Conservation (phyloP, 2,888 invertebrate genomes). For the Pachymerium ferrugineum region DNA sequence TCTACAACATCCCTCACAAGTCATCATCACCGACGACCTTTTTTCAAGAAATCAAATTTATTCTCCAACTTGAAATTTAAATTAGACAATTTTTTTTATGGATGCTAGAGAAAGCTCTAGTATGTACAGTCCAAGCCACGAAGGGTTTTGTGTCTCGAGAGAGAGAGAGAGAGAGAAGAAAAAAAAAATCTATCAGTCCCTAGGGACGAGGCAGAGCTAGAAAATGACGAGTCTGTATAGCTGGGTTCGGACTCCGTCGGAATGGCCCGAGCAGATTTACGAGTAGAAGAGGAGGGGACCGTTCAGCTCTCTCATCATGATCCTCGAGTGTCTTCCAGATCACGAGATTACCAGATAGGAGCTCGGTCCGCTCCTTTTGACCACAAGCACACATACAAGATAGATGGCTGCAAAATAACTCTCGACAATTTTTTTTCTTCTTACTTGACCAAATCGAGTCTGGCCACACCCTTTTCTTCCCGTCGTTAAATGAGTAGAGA, state of each 20-base stretch:
- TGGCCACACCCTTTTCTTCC: background rate
- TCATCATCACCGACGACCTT: too few species aligned
- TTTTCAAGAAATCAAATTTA: background rate
- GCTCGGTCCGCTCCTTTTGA: background rate
- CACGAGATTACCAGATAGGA: background rate
- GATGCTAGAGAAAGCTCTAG: too few species aligned
- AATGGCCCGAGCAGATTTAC: constrained; percentile 8
- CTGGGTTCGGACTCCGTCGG: background rate
- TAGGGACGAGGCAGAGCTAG: background rate
- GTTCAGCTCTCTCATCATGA: constrained; percentile 7
- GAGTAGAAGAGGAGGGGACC: background rate
- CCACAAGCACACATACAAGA: background rate
- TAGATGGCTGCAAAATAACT: constrained; percentile 8
- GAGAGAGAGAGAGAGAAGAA: too few species aligned
- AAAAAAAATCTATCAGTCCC: constrained; percentile 13
- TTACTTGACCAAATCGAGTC: background rate
- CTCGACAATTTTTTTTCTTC: background rate
- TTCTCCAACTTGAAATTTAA: too few species aligned
- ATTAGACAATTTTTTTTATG: too few species aligned
- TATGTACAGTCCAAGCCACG: too few species aligned
- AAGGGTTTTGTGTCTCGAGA: background rate
- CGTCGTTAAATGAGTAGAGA: background rate
- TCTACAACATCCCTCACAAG: too few species aligned
- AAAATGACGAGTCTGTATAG: background rate
- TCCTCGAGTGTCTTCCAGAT: constrained; percentile 8